phyloP scores from a whole-genome alignment of 2,113 vertebrate species.

The Eupsittula cactorum region DNA sequence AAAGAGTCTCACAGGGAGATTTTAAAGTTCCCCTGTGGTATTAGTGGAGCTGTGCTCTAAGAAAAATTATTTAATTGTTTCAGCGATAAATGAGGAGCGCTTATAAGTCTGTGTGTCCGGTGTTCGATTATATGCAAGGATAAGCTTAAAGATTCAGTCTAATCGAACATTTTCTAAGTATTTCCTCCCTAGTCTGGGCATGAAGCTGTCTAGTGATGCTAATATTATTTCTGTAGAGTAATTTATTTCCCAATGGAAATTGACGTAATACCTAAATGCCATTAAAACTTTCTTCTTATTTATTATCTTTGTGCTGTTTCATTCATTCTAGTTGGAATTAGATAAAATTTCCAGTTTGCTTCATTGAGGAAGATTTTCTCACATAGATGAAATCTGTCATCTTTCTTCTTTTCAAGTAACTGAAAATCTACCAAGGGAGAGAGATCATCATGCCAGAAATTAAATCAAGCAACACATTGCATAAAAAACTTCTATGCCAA shows the following conservation, averaged over 20 bases:
- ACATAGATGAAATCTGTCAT: slow-evolving; percentile 2
- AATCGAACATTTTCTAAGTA: background rate
- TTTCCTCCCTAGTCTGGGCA: background rate
- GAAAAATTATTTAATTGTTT: background rate
- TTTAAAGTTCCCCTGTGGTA: background rate
- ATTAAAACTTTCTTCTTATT: background rate
- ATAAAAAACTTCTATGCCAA: background rate
- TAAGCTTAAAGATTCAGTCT: background rate
- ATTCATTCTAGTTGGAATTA: background rate
- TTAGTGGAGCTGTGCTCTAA: background rate
- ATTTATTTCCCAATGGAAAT: background rate
- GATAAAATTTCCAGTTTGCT: background rate
- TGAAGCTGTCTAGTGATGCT: background rate
- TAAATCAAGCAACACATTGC: slow-evolving; percentile 49
- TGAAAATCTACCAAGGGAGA: slow-evolving; percentile 50
- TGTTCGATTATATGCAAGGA: background rate
- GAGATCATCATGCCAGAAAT: slow-evolving; percentile 46
- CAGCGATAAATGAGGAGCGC: background rate
- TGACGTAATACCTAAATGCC: background rate
- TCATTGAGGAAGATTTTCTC: slow-evolving; percentile 43
- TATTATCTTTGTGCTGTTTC: background rate
- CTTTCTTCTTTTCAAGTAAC: background rate
- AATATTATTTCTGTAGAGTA: background rate
- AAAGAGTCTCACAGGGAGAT: background rate
- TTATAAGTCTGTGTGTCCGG: background rate